phyloP scores from a whole-genome alignment of 2,113 vertebrate genomes.

The Siniperca chuatsi region DNA sequence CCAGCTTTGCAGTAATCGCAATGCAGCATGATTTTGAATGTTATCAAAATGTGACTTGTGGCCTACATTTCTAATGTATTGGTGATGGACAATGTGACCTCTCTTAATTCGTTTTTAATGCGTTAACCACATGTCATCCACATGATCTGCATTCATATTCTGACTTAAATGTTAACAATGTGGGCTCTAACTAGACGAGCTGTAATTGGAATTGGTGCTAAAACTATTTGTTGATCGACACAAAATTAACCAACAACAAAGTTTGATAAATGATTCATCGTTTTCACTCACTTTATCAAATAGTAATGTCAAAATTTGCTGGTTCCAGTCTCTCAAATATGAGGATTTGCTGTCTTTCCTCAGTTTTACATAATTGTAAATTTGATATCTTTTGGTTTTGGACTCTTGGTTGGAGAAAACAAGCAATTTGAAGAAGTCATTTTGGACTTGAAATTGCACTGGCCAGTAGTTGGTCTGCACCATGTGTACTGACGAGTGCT shows the following conservation, averaged over 20 bases:
- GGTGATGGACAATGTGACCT: conserved; percentile 32
- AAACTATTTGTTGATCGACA: background rate
- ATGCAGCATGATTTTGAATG: conserved; percentile 24
- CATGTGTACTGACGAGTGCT: background rate
- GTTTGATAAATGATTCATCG: background rate
- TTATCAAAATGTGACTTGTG: conserved; percentile 53
- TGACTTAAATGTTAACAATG: background rate
- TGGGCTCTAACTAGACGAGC: background rate
- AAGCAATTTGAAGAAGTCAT: background rate
- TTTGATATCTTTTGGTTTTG: background rate
- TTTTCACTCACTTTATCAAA: background rate
- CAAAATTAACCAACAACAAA: background rate
- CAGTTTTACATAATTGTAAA: background rate
- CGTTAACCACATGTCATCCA: background rate
- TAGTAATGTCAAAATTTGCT: background rate
- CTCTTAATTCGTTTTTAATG: conserved; percentile 21
- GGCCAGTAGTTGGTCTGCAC: background rate
- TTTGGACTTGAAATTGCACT: background rate
- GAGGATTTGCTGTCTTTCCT: background rate
- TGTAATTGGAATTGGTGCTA: background rate
- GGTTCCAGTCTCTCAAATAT: background rate
- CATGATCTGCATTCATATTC: background rate
- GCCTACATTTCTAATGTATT: conserved; percentile 49
- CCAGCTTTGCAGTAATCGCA: conserved; percentile 31
- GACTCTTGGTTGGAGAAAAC: background rate